Conservation (phyloP, 2,888 invertebrate genomes). For the Drosophila monieri region DNA sequence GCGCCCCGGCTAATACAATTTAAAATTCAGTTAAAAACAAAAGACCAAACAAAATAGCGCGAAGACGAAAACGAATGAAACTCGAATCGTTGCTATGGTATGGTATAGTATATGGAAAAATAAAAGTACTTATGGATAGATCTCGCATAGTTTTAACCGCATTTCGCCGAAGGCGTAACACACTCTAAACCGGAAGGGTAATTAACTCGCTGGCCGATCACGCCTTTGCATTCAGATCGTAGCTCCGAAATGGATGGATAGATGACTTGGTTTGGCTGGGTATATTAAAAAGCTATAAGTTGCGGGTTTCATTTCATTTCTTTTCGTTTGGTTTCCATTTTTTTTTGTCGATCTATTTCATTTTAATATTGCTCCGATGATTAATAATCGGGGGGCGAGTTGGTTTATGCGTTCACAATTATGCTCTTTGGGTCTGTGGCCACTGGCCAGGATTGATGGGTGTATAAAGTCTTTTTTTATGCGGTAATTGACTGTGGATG, state of each 20-base stretch:
- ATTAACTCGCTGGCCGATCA: constrained; percentile 82
- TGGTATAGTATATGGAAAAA: constrained; percentile 30
- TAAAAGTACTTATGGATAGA: constrained; percentile 55
- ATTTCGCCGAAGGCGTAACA: constrained; percentile 80
- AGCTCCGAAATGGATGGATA: constrained; percentile 30
- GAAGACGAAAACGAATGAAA: constrained; percentile 46
- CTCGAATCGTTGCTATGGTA: background rate
- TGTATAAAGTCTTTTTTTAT: constrained; percentile 79
- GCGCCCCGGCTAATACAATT: constrained; percentile 69
- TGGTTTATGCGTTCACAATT: constrained; percentile 62
- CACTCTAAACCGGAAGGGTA: constrained; percentile 83
- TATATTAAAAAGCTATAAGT: constrained; percentile 78
- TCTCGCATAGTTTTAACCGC: constrained; percentile 73
- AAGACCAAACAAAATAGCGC: constrained; percentile 31
- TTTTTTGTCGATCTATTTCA: constrained; percentile 20
- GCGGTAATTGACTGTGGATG: constrained; percentile 70
- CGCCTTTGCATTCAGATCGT: constrained; percentile 73
- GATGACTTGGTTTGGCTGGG: constrained; percentile 31
- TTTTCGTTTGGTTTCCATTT: constrained; percentile 1
- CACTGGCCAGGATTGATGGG: constrained; percentile 69
- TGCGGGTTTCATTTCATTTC: constrained; percentile 48
- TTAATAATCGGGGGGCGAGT: constrained; percentile 56
- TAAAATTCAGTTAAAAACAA: constrained; percentile 72
- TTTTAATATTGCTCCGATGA: constrained; percentile 56
- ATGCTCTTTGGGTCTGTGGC: constrained; percentile 52